These are phyloP conservation scores for Orycteropus afer DNA, from an alignment of 2,113 vertebrate genomes.

Conservation along the genomic window DNA sequence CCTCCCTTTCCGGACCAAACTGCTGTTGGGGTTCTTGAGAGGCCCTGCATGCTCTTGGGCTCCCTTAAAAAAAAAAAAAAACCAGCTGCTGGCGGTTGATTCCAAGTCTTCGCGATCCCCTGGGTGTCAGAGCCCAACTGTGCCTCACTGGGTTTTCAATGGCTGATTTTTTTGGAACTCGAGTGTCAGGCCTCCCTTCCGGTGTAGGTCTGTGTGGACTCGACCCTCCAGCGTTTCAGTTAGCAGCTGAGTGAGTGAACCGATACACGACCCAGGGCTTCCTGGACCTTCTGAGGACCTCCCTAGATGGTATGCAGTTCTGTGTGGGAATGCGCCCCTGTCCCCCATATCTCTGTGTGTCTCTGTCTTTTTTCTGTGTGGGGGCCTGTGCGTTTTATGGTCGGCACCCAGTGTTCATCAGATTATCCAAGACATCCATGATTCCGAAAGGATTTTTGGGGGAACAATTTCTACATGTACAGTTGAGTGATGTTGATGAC, in stretches of 20 bases:
- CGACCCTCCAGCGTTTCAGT: background rate
- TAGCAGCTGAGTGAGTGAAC: background rate
- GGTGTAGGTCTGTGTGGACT: too few relatives aligned
- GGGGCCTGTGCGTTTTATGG: background rate
- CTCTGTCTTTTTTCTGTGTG: background rate
- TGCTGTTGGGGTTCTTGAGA: background rate
- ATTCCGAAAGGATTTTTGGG: background rate
- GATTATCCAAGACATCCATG: background rate
- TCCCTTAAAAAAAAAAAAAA: background rate
- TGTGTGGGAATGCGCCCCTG: background rate
- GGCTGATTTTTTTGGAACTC: background rate
- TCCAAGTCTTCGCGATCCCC: too few relatives aligned
- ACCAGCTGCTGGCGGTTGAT: too few relatives aligned
- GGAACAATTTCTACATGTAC: background rate
- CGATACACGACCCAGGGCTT: background rate
- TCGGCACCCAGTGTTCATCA: background rate
- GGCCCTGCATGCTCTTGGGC: too few relatives aligned
- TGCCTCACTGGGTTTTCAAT: background rate
- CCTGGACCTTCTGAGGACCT: background rate
- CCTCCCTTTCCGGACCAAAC: background rate
- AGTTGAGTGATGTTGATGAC: background rate
- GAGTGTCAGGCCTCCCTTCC: background rate
- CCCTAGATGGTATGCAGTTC: fast-evolving
- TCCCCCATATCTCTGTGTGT: too few relatives aligned
- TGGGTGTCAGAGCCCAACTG: background rate